Evolutionary conservation across 2,797 vertebrate genomes (phyloP).

Genomic region (Sebastes matsubarae): DNA sequence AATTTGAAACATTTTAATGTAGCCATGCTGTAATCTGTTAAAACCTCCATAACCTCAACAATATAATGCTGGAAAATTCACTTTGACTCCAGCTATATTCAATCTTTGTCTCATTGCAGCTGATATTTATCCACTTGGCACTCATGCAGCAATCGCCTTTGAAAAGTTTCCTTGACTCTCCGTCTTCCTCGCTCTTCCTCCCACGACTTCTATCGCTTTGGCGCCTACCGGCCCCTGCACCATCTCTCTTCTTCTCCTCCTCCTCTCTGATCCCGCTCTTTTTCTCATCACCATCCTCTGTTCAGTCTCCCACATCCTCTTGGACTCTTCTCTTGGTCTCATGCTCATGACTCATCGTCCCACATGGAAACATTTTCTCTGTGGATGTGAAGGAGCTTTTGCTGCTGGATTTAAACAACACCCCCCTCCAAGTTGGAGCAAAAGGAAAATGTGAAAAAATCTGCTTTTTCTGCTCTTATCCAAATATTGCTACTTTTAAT

Average conservation of each 20-base stretch:
- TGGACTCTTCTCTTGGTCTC: constrained; percentile 48
- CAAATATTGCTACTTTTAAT: constrained; percentile 22
- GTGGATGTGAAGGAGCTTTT: constrained; percentile 46
- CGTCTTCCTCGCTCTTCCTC: background rate
- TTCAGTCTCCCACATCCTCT: constrained; percentile 69
- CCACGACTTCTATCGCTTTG: background rate
- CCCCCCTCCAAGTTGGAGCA: background rate
- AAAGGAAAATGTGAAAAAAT: background rate
- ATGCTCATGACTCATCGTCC: constrained; percentile 76
- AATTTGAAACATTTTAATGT: background rate
- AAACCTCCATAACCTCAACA: background rate
- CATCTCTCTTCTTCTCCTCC: background rate
- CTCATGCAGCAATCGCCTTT: background rate
- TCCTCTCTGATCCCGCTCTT: constrained; percentile 4
- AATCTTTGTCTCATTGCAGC: background rate
- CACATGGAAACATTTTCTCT: constrained; percentile 81
- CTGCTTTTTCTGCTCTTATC: background rate
- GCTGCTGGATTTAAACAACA: constrained; percentile 43
- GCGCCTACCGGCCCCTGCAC: background rate
- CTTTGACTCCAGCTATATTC: background rate
- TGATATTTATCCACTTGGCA: constrained; percentile 20
- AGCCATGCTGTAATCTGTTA: background rate
- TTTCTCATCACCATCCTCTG: constrained; percentile 48
- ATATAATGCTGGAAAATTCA: background rate
- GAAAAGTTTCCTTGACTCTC: background rate